Base-by-base conservation (phyloP, 2,113 vertebrate genomes). In the Ptilorrhoa leucosticta region DNA sequence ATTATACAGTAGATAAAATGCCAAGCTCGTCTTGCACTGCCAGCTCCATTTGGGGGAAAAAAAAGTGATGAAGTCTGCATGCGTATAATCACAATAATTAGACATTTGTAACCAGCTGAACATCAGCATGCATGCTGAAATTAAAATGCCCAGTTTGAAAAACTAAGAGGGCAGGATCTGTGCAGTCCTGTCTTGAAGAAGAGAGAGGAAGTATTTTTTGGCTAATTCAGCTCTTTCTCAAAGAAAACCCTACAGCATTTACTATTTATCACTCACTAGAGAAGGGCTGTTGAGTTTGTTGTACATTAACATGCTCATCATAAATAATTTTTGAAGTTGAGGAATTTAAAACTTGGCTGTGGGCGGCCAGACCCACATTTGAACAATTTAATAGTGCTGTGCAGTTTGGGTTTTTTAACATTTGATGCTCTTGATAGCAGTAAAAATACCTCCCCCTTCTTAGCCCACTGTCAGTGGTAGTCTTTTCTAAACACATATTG, bases 21-120 rank as follows among this genome's bases (percentile, higher is more conserved):
- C 95, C 93, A 87, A 87, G 90, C 60, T 91, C 93, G 92, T 80
- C 22, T 77, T 61, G 50, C 65, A 63, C 53, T 93, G 93, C 95
- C 96, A 97, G 63, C 89, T 87, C 76, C 90, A 40, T 91, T 91
- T 77, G 45, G 28, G 78, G 56, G 2, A 77, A 65, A 84, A 83
- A 89, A 89, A 96, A 78, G 87, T 44, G 93, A 95, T 96, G 93
- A 93, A 96, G 94, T 89, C 72, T 56, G 83, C 83, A 88, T 85
- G 92, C 90, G 83, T 86, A 86, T 90, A 94, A 96, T 96, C 87
- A 94, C 83, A 95, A 58, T 96, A 97, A 96, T 96, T 93, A 96
- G 97, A 94, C 83, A 84, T 84, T 97, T 87, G 77, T 85, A 96
- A 85, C 58, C 84, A 87, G 90, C 93, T 96, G 95, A 84, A 35